phyloP scores from a whole-genome alignment of 1,140 invertebrate species.

The Pseudomyrmex sp. region DNA sequence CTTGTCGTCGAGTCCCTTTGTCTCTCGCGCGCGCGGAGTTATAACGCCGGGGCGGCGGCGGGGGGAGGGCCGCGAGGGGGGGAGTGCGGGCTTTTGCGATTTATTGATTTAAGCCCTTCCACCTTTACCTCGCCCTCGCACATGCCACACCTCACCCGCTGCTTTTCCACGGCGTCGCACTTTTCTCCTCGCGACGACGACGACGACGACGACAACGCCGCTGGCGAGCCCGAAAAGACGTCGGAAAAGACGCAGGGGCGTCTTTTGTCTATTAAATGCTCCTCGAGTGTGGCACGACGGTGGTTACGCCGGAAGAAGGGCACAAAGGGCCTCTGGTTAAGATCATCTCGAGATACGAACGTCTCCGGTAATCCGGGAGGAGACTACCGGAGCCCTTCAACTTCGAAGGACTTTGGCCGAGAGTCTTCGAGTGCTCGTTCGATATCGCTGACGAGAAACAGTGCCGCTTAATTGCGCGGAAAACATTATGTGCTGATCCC shows the following conservation, averaged over 20 bases:
- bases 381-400: conserved; percentile 35
- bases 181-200: conserved; percentile 30
- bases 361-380: conserved; percentile 40
- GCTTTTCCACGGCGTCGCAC: conserved; percentile 47
- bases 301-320: conserved; percentile 35
- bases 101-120: conserved; percentile 74
- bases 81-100: conserved; percentile 70
- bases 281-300: conserved; percentile 27
- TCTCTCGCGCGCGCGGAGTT: conserved; percentile 70
- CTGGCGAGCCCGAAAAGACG: conserved; percentile 27
- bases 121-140: conserved; percentile 67
- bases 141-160: conserved; percentile 45
- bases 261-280: conserved; percentile 57
- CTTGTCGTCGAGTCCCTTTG: conserved; percentile 72
- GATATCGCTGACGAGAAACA: conserved; percentile 67
- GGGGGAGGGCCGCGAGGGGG: conserved; percentile 18
- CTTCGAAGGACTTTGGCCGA: conserved; percentile 41
- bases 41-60: conserved; percentile 64
- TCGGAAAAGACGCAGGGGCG: conserved; percentile 39
- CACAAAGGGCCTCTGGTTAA: conserved; percentile 62
- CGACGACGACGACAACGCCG: conserved; percentile 3
- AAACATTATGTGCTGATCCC: conserved; percentile 13
- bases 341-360: conserved; percentile 57
- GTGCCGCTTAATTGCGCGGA: conserved; percentile 63
- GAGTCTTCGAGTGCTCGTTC: conserved; percentile 56